Evolutionary conservation across 2,797 vertebrate species (phyloP).

Genomic region (Gobio occitaniae): DNA sequence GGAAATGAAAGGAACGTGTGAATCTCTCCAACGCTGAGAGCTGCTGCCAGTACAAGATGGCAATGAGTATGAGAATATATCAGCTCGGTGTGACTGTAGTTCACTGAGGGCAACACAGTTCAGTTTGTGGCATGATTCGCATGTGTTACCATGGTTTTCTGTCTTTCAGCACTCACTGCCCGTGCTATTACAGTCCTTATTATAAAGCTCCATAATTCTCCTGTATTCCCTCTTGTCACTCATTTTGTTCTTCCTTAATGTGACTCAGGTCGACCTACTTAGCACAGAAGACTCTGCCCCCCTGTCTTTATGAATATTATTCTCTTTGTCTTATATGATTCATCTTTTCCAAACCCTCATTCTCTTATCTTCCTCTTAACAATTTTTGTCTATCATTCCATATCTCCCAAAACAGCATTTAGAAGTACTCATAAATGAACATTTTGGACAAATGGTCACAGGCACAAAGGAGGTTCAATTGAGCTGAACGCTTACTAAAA

Average conservation of each 20-base stretch:
- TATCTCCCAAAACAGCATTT: background rate
- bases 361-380: background rate
- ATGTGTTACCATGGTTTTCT: conserved; percentile 36
- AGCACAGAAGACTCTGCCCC: background rate
- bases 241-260: conserved; percentile 26
- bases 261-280: conserved; percentile 35
- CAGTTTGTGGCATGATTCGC: conserved; percentile 29
- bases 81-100: conserved; percentile 34
- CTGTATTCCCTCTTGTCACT: conserved; percentile 10
- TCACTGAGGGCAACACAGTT: conserved; percentile 35
- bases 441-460: background rate
- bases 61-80: background rate
- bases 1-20: conserved; percentile 7
- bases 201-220: conserved; percentile 27
- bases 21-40: conserved; percentile 22
- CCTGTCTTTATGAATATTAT: conserved; percentile 7
- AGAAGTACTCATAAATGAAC: background rate
- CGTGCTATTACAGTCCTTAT: conserved; percentile 18
- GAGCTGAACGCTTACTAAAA: background rate
- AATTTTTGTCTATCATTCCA: background rate
- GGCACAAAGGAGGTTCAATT: no score
- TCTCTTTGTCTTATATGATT: background rate
- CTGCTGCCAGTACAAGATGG: conserved; percentile 17
- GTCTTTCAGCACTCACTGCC: conserved; percentile 17
- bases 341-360: background rate